phyloP scores from a whole-genome alignment of 2,888 invertebrate species.

The Gandaritis pyraliata region DNA sequence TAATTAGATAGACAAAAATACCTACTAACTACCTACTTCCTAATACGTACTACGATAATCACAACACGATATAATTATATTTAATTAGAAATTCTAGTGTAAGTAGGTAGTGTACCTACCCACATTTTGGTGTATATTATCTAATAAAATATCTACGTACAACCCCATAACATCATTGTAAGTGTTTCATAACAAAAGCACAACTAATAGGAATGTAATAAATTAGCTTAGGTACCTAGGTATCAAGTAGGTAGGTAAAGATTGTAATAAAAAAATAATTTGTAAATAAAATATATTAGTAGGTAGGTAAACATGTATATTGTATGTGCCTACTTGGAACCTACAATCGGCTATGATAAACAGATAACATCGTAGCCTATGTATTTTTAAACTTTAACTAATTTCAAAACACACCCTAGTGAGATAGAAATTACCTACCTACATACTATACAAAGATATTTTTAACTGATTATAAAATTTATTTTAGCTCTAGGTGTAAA shows the following conservation, averaged over 20 bases:
- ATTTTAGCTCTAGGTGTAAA: conserved; percentile 55
- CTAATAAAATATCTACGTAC: too few species aligned
- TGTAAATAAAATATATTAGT: conserved; percentile 12
- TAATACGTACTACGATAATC: not conserved
- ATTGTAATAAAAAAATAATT: conserved; percentile 3
- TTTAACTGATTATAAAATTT: conserved; percentile 28
- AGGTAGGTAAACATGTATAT: not conserved
- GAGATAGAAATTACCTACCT: conserved; percentile 23
- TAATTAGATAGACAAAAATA: conserved; percentile 3
- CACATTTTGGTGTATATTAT: not conserved
- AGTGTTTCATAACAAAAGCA: conserved; percentile 17
- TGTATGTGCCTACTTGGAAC: conserved; percentile 11
- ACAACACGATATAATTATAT: not conserved
- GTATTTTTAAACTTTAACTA: conserved; percentile 8
- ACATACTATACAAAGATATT: conserved; percentile 19
- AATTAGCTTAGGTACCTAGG: too few species aligned
- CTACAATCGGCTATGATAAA: not conserved
- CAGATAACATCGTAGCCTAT: conserved; percentile 1
- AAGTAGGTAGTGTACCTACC: not conserved
- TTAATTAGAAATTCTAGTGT: too few species aligned
- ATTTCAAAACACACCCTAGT: conserved; percentile 16
- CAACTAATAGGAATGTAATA: conserved; percentile 5
- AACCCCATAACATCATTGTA: not conserved
- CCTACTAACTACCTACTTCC: conserved; percentile 10
- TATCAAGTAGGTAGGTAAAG: too few species aligned